Evolutionary conservation across 2,888 invertebrate genomes (phyloP), one percentile per base, ranked within the genome.

Genomic region (Philereme vetulata): DNA sequence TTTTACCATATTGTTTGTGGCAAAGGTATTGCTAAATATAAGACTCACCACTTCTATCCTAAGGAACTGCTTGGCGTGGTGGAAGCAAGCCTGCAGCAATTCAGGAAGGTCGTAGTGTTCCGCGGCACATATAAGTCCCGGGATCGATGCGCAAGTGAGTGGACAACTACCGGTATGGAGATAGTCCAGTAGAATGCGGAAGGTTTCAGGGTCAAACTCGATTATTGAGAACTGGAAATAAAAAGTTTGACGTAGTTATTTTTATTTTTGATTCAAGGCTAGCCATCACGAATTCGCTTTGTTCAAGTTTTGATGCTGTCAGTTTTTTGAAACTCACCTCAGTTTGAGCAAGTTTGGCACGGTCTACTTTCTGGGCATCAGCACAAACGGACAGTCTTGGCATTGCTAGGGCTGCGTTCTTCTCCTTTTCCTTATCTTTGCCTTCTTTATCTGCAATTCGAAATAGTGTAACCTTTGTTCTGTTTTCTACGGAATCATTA

Each of bases 101-200:
- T 98, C 98, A 0, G 98, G 98, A 62, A 98, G 93, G 86, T 98
- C 98, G 84, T 98, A 98, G 83, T 98, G 98, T 78, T 98, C 98
- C 0, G 98, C 98, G 1, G 98, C 98, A 82, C 98, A 98, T 69
- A 98, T 97, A 36, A 98, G 94, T 0, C 98, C 98, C 8, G 98
- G 98, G 77, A 98, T 97, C 66, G 97, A 97, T 71, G 97, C 96
- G 88, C 98, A 98, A 3, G 98, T 98, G 50, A 98, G 88, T 0
- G 97, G 97, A 86, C 98, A 98, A 60, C 97, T 97, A 60, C 98
- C 98, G 10, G 97, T 98, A 87, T 98, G 98, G 67, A 98, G 93
- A 87, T 98, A 98, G 88, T 98, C 97, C 85, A 98, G 91, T 3
- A 98, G 93, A 74, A 97, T 96, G 65, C 97, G 95, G 89, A 98